phyloP scores from a whole-genome alignment of 2,113 vertebrate species.

The Chloebia gouldiae region DNA sequence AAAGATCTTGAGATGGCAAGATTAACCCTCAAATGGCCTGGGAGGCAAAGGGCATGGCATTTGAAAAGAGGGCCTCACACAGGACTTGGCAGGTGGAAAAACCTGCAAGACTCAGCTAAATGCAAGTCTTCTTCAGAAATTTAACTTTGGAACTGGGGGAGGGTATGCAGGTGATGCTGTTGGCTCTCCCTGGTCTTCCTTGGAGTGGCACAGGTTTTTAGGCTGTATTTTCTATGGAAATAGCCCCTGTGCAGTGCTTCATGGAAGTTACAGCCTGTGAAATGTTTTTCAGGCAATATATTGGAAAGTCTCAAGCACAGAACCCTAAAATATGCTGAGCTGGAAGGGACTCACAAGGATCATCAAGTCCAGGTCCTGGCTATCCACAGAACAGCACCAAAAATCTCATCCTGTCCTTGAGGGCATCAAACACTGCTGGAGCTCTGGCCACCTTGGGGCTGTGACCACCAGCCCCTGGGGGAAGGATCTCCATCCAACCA shows the following conservation, averaged over 20 bases:
- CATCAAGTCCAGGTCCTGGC: background rate
- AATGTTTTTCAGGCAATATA: fast-evolving
- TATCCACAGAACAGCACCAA: background rate
- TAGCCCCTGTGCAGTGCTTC: too few species aligned
- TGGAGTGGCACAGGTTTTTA: fast-evolving
- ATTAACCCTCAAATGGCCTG: constrained; percentile 64
- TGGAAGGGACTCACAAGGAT: background rate
- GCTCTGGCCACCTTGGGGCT: background rate
- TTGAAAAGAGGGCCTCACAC: constrained; percentile 22
- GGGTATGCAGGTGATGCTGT: background rate
- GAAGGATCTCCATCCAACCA: background rate
- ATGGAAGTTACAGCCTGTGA: background rate
- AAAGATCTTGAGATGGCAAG: constrained; percentile 60
- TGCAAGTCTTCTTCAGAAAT: background rate
- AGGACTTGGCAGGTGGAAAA: background rate
- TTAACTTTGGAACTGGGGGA: background rate
- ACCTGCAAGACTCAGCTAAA: background rate
- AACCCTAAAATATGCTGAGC: background rate
- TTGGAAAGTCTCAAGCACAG: background rate
- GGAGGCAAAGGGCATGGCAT: constrained; percentile 41
- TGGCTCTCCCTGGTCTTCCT: background rate
- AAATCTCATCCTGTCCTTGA: too few species aligned
- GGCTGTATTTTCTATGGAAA: background rate
- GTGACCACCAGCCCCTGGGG: background rate
- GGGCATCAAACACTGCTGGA: fast-evolving